phyloP scores from a whole-genome alignment of 2,888 invertebrate genomes.

The Cremastobaeus sp. region DNA sequence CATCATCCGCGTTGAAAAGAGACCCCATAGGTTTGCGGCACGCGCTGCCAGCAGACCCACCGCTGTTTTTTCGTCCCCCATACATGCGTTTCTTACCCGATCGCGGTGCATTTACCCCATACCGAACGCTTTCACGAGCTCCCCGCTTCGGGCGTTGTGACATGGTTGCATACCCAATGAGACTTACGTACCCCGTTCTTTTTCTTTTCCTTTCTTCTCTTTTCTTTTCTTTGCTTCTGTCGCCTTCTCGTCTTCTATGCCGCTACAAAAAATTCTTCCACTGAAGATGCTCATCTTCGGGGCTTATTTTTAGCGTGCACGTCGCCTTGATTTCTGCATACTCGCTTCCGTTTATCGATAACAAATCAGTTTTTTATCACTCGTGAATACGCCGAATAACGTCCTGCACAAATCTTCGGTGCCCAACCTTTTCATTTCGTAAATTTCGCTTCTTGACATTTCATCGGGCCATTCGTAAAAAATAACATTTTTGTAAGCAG shows the following conservation, averaged over 20 bases:
- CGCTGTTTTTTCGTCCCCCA: slow-evolving; percentile 74
- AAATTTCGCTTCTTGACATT: no score
- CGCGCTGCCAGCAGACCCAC: slow-evolving; percentile 79
- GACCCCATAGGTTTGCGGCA: slow-evolving; percentile 78
- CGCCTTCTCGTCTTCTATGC: slow-evolving; percentile 14
- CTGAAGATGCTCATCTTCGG: slow-evolving; percentile 39
- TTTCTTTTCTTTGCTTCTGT: no score
- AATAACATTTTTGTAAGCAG: no score
- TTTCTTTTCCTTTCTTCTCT: no score
- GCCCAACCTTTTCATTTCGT: no score
- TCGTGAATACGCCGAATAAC: no score
- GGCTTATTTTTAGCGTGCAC: slow-evolving; percentile 51
- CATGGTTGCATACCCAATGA: slow-evolving; percentile 58
- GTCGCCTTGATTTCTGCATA: slow-evolving; percentile 43
- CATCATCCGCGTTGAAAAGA: slow-evolving; percentile 70
- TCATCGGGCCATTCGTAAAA: no score
- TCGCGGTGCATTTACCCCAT: slow-evolving; percentile 69
- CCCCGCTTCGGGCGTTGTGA: slow-evolving; percentile 54
- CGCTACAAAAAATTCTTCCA: slow-evolving; percentile 26
- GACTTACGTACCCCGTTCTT: slow-evolving; percentile 40
- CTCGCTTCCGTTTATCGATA: slow-evolving; percentile 40
- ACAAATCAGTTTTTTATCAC: slow-evolving; percentile 30
- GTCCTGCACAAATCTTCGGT: no score
- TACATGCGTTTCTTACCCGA: slow-evolving; percentile 67
- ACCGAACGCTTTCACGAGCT: slow-evolving; percentile 54